Evolutionary conservation across 2,113 vertebrate species (phyloP), one percentile per base, ranked within the genome.

Genomic region (Chiloscyllium plagiosum): DNA sequence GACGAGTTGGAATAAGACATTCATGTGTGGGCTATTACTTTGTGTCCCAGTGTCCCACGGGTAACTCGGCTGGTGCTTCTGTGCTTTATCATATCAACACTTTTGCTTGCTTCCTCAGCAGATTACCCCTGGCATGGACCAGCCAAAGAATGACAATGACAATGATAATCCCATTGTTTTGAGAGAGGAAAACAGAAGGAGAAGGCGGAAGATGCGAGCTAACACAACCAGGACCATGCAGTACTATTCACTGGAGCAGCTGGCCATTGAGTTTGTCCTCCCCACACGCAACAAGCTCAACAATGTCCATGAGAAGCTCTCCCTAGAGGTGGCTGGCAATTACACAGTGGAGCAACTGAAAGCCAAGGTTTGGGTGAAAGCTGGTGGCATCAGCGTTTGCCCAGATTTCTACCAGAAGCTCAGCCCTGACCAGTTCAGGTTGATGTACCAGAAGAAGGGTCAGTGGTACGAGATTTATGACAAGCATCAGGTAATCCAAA

Each of bases 391-490:
- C 0, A 99, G 98, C 92, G 97, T 97, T 70, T 97, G 97, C 17
- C 97, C 98, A 0, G 99, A 99, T 96, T 99, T 99, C 97, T 99
- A 99, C 96, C 98, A 98, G 96, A 96, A 98, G 0, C 97, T 98
- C 61, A 98, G 98, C 2, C 99, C 99, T 0, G 99, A 99, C 96
- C 98, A 98, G 29, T 99, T 99, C 97, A 98, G 98, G 95, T 98
- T 99, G 94, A 98, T 99, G 80, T 99, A 99, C 97, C 98, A 99
- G 97, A 99, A 99, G 97, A 99, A 99, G 96, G 99, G 99, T 6
- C 99, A 98, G 0, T 98, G 98, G 98, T 99, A 98, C 90, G 99
- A 99, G 97, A 99, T 99, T 97, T 99, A 99, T 5, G 99, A 99
- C 96, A 98, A 98, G 96, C 98, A 99, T 97, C 99, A 99, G 96